Evolutionary conservation across 2,797 vertebrate genomes (phyloP), one percentile per base, ranked within the genome.

Genomic region (Rhinichthys osculus): DNA sequence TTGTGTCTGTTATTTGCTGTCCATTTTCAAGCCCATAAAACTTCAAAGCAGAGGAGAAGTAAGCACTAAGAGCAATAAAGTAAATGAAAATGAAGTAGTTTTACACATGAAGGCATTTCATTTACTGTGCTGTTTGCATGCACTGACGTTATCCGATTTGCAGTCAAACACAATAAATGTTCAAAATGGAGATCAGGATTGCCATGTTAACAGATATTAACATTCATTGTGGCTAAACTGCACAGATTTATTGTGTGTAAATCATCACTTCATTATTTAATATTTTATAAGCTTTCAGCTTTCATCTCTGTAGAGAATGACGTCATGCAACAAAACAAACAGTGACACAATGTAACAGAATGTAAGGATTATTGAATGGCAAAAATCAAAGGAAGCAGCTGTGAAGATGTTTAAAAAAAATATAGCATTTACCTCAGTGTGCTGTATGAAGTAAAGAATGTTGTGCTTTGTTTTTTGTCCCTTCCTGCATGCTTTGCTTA

Each of bases 351-450:
- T 80, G 30, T 52, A 30, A 38, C 21, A 4, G 44, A n/a, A 78
- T 27, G 11, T 4, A 27, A 23, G 42, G 35, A 54, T 40, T 38
- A 62, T 57, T 52, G 33, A 85, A 85, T 38, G 16, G 30, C 42
- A 64, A 42, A 85, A 85, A 81, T 38, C 5, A 52, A 85, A 85
- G 84, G 84, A 85, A 85, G 70, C 84, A 85, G 78, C 84, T 85
- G 84, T 66, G 78, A 66, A 80, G 69, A 77, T 70, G 62, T 79
- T 57, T 73, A 5, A 35, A 42, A n/a, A 23, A 50, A 59, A 42
- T 85, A 82, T 40, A 78, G 21, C 21, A 35, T 79, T 83, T 47
- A 84, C 66, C 76, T 87, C 76, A 81, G 66, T 59, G 7, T n/a
- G 11, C 57, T 44, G 35, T n/a, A 72, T 57, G 73, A 81, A 54